Percentiles rank a stretch among this genome's conserved stretches.
These are phyloP conservation scores for Talpa occidentalis DNA, from an alignment of 2,113 vertebrate species.

Conservation along the genomic window DNA sequence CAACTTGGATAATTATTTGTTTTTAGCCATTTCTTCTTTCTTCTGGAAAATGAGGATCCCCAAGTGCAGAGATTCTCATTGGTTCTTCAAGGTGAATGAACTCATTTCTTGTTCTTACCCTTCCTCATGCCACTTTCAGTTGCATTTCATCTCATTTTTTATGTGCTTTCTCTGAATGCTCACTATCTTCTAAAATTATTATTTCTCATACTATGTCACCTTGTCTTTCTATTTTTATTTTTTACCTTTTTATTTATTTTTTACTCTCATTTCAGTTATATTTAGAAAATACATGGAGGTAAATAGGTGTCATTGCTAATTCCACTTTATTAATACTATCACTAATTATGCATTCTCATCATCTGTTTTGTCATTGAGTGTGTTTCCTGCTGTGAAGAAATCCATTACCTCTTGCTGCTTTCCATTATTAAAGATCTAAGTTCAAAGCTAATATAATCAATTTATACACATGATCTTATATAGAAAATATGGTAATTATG, in stretches of 20 bases:
- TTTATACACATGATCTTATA: not conserved
- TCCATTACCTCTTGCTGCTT: not conserved
- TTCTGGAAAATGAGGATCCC: not conserved
- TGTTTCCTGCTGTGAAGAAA: not conserved
- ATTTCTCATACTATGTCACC: not conserved
- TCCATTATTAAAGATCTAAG: not conserved
- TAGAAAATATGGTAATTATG: not conserved
- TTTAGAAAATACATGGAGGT: not conserved
- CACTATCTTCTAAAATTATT: not conserved
- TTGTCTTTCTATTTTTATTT: not conserved
- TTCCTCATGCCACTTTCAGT: not conserved
- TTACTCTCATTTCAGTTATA: not conserved
- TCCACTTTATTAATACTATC: not conserved
- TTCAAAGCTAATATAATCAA: not conserved
- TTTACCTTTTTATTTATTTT: not conserved
- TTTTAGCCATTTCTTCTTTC: not conserved
- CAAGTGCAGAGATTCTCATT: not conserved
- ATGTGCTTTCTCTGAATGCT: not conserved
- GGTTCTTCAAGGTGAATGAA: not conserved
- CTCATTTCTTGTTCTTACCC: not conserved
- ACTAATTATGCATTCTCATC: not conserved
- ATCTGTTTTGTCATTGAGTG: not conserved
- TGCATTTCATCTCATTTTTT: not conserved
- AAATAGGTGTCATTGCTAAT: not conserved
- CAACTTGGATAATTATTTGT: not conserved